These are phyloP conservation scores for Perccottus glenii DNA, from an alignment of 2,113 vertebrate species.

Conservation along the genomic window DNA sequence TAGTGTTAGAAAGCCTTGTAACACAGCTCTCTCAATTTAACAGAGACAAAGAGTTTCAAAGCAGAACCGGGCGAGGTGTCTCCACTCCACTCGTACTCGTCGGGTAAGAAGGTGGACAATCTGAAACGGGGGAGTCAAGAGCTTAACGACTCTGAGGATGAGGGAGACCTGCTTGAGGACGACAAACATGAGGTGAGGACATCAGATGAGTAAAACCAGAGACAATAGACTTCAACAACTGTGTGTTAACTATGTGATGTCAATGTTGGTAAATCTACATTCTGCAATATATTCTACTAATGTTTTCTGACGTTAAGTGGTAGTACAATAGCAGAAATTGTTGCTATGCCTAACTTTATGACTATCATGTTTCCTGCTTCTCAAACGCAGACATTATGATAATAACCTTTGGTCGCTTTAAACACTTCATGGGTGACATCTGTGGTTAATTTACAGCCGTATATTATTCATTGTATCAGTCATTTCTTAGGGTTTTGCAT, in stretches of 20 bases:
- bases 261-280: too few species aligned
- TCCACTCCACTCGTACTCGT: constrained; percentile 64
- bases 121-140: constrained; percentile 72
- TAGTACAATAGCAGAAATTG: too few species aligned
- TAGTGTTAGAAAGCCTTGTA: neutral
- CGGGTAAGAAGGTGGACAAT: constrained; percentile 78
- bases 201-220: constrained; percentile 21
- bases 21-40: neutral
- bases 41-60: constrained; percentile 80
- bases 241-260: too few species aligned
- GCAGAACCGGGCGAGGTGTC: constrained; percentile 82
- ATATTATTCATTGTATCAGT: too few species aligned
- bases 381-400: neutral
- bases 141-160: constrained; percentile 85
- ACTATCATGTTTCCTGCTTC: too few species aligned
- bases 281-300: too few species aligned
- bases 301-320: too few species aligned
- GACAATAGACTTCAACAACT: neutral
- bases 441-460: too few species aligned
- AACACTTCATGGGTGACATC: too few species aligned
- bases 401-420: too few species aligned
- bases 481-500: neutral
- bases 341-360: too few species aligned
- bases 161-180: constrained; percentile 86
- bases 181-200: constrained; percentile 75